Evolutionary conservation across 1,140 invertebrate species (phyloP), one percentile per base, ranked within the genome.

Genomic region (Drosophila melanogaster): DNA sequence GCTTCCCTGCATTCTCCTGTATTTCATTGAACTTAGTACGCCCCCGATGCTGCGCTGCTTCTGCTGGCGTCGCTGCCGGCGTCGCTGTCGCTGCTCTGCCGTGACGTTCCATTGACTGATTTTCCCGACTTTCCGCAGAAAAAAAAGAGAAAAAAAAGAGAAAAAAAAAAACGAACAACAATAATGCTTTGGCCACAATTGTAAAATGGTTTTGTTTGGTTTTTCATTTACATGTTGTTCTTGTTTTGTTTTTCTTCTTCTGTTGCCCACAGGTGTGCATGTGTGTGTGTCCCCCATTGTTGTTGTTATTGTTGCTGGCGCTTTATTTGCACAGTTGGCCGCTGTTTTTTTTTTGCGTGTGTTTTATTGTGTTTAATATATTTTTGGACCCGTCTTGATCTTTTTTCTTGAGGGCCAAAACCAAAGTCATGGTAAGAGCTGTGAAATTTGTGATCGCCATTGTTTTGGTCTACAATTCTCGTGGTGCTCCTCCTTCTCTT

Each of bases 31-130:
- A 72, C 57, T 73, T 69, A 35, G 26, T 40, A 55, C 57, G 72
- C 53, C 72, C 72, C 47, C 44, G 44, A 46, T 51, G 51, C 70
- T 46, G 53, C 57, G 64, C 58, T 17, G 33, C 19, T 19, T 24
- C 35, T 22, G 53, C n/a, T 26, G 53, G 19, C 64, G 15, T 50
- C 61, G 49, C 50, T 65, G 51, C 40, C 22, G 33, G 35, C 38
- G 44, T 14, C 43, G 57, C 37, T 26, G 40, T 10, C 50, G 41
- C 17, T 44, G 61, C 7, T 85, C 73, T 81, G 83, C 75, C 83
- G 84, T 87, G 83, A 79, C 83, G 83, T 87, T 87, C 83, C 83
- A 87, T 79, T 87, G 75, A 83, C 79, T 87, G 84, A 83, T 66
- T 87, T 81, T 85, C 44, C 64, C 70, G 58, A 77, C 79, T 79